Evolutionary conservation across 1,140 invertebrate species (phyloP).

Genomic region (Nephotettix cincticeps): DNA sequence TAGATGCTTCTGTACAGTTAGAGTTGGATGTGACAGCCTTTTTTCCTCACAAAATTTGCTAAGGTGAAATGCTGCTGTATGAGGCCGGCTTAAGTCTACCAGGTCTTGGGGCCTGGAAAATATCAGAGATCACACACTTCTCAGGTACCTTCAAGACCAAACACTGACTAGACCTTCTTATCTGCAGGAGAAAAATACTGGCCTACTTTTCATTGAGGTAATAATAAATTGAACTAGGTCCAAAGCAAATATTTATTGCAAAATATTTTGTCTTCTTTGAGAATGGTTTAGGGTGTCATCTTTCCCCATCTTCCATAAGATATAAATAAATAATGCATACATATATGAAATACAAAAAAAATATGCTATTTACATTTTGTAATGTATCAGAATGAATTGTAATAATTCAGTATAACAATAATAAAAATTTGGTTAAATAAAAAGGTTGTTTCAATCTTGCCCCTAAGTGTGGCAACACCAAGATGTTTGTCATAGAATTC

Average conservation of each 20-base stretch:
- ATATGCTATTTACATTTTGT: neutral
- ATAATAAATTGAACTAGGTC: neutral
- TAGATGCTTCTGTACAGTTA: too few relatives aligned
- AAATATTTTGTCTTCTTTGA: neutral
- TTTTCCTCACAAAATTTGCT: too few relatives aligned
- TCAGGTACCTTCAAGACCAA: too few relatives aligned
- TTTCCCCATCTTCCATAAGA: neutral
- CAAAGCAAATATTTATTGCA: conserved; percentile 10
- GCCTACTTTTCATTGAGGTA: too few relatives aligned
- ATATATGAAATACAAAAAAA: neutral
- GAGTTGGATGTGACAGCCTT: too few relatives aligned
- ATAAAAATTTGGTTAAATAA: neutral
- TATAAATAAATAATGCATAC: neutral
- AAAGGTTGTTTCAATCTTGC: neutral
- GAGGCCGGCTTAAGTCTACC: too few relatives aligned
- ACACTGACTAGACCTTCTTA: too few relatives aligned
- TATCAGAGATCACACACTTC: too few relatives aligned
- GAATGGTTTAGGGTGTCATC: neutral
- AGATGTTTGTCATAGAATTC: neutral
- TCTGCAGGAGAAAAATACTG: too few relatives aligned
- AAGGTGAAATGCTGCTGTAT: too few relatives aligned
- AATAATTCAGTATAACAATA: neutral
- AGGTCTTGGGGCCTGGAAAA: too few relatives aligned
- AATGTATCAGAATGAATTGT: neutral
- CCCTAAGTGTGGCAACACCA: neutral